phyloP scores from a whole-genome alignment of 2,888 invertebrate genomes.

The Ceramica pisi region DNA sequence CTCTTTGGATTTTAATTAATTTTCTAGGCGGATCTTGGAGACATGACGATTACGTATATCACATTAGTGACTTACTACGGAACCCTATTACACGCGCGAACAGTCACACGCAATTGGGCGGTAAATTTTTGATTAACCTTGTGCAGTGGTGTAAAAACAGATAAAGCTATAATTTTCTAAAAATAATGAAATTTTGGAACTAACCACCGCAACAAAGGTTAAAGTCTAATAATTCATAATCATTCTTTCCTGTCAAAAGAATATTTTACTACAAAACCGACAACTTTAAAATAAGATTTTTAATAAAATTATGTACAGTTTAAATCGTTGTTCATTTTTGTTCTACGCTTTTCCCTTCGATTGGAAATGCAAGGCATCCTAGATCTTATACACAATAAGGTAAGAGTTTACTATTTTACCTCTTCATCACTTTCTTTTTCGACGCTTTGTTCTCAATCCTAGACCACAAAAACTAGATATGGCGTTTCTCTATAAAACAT shows the following conservation, averaged over 20 bases:
- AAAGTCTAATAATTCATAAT: conserved; percentile 50
- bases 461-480: conserved; percentile 26
- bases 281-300: conserved; percentile 37
- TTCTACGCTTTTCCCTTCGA: not conserved
- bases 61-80: conserved; percentile 34
- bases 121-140: conserved; percentile 53
- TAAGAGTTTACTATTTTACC: not conserved
- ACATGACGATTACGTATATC: conserved; percentile 32
- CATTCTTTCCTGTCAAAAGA: conserved; percentile 35
- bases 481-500: not conserved
- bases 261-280: conserved; percentile 28
- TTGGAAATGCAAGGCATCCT: conserved; percentile 4
- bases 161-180: conserved; percentile 50
- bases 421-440: not conserved
- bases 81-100: conserved; percentile 22
- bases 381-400: not conserved
- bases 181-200: conserved; percentile 38
- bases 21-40: conserved; percentile 39
- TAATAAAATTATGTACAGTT: conserved; percentile 41
- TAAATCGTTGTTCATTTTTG: conserved; percentile 48
- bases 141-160: conserved; percentile 47
- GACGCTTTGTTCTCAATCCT: not conserved
- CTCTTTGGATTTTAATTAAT: conserved; percentile 10
- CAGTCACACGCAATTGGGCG: conserved; percentile 36
- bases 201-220: conserved; percentile 59